Evolutionary conservation across 2,113 vertebrate species (phyloP).

Genomic region (Emydura subglobosa): DNA sequence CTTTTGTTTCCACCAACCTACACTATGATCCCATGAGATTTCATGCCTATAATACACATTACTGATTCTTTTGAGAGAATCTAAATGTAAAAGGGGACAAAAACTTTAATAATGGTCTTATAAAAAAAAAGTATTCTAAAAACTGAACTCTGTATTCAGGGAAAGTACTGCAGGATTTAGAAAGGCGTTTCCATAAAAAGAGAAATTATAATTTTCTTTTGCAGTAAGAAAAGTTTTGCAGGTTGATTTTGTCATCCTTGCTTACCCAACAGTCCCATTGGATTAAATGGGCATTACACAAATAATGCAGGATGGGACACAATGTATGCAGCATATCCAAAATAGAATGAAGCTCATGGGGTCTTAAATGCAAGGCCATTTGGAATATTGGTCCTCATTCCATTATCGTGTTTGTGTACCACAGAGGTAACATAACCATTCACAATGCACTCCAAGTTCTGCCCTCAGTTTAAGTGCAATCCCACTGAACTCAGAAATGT

Average conservation of each 20-base stretch:
- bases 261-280: not conserved
- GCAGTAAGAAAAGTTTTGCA: not conserved
- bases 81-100: not conserved
- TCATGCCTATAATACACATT: not conserved
- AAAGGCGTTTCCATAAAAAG: not conserved
- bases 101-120: not conserved
- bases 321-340: not conserved
- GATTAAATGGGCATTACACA: not conserved
- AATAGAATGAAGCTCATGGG: not conserved
- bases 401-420: not conserved
- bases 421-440: rapidly evolving
- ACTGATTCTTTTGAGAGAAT: not conserved
- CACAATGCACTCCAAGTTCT: not conserved
- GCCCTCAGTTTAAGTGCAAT: not conserved
- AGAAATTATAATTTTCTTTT: not conserved
- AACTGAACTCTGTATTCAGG: not conserved
- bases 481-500: not conserved
- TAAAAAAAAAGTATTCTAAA: not conserved
- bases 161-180: not conserved
- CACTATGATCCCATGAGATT: not conserved
- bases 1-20: conserved; percentile 30
- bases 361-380: not conserved
- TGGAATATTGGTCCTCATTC: not conserved
- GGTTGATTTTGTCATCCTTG: not conserved
- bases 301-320: not conserved